phyloP scores from a whole-genome alignment of 1,140 invertebrate genomes.

The Saccostrea cuccullata region DNA sequence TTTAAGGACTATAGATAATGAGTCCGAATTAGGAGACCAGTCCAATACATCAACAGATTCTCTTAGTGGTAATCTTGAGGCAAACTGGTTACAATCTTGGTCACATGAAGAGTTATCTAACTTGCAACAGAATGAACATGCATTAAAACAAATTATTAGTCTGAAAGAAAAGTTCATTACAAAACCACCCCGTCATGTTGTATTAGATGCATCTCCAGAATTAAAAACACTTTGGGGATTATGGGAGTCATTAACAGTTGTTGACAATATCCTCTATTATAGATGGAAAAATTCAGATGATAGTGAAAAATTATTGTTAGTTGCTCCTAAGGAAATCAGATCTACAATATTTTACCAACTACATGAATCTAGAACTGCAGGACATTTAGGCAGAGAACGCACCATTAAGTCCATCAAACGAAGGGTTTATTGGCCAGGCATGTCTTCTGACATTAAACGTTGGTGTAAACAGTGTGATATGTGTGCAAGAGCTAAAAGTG shows the following conservation, averaged over 20 bases:
- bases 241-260: constrained; percentile 33
- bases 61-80: background rate
- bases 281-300: background rate
- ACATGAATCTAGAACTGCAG: constrained; percentile 38
- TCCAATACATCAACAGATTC: background rate
- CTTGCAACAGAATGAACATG: background rate
- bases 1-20: background rate
- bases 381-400: constrained; percentile 54
- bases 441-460: constrained; percentile 32
- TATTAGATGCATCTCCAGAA: background rate
- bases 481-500: constrained; percentile 26
- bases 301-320: constrained; percentile 16
- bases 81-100: constrained; percentile 20
- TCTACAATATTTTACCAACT: constrained; percentile 47
- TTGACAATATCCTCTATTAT: constrained; percentile 10
- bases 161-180: background rate
- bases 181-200: background rate
- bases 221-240: constrained; percentile 23
- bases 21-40: background rate
- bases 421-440: constrained; percentile 50
- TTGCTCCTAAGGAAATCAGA: constrained; percentile 51
- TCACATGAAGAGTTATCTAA: background rate
- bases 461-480: constrained; percentile 54
- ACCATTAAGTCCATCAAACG: constrained; percentile 6
- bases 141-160: background rate